phyloP scores from a whole-genome alignment of 1,140 invertebrate genomes.

The Colletes gigas region DNA sequence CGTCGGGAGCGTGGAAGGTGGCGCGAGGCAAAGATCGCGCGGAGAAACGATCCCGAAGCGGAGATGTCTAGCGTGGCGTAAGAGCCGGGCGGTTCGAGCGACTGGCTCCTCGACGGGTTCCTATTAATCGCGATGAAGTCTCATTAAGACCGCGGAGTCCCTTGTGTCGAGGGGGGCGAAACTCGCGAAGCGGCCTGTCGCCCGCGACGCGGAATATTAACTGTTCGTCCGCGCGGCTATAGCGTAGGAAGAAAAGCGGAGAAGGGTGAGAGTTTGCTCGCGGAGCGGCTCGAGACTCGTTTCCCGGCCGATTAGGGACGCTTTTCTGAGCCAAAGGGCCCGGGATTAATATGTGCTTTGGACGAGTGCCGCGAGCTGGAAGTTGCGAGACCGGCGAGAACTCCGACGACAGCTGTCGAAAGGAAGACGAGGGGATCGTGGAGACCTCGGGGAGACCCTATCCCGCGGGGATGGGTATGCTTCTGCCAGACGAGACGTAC shows the following conservation, averaged over 20 bases:
- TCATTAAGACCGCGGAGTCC: constrained; percentile 1
- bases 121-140: constrained; percentile 31
- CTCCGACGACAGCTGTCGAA: constrained; percentile 52
- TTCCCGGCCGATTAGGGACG: constrained; percentile 43
- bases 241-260: background rate
- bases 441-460: constrained; percentile 21
- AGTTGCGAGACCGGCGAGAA: constrained; percentile 60
- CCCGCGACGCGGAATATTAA: constrained; percentile 1
- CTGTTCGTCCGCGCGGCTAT: background rate
- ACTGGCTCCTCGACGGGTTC: background rate
- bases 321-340: constrained; percentile 27
- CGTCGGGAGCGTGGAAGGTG: too few species aligned
- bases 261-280: background rate
- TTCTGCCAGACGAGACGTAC: constrained; percentile 86
- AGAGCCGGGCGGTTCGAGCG: background rate
- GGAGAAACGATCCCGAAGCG: background rate
- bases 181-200: background rate
- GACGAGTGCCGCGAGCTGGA: constrained; percentile 62
- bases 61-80: too few species aligned
- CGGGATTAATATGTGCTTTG: constrained; percentile 75
- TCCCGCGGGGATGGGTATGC: constrained; percentile 78
- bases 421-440: constrained; percentile 52
- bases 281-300: constrained; percentile 5
- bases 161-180: background rate
- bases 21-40: too few species aligned